Evolutionary conservation across 2,797 vertebrate genomes (phyloP).

Genomic region (Momotus momota): DNA sequence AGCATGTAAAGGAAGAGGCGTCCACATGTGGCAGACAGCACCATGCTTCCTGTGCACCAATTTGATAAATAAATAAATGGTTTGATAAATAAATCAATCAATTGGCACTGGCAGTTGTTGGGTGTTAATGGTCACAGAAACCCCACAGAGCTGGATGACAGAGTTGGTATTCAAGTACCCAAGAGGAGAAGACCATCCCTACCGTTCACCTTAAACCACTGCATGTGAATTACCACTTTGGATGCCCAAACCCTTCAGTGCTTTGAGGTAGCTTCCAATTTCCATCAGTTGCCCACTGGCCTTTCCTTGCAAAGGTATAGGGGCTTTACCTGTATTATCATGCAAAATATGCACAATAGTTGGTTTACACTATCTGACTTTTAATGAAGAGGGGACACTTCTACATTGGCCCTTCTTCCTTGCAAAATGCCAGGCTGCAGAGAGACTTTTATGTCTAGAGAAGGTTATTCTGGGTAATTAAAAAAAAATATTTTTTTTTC

Average conservation of each 20-base stretch:
- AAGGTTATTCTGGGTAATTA: neutral
- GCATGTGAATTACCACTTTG: neutral
- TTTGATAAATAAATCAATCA: neutral
- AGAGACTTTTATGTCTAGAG: neutral
- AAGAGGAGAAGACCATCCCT: neutral
- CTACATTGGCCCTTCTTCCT: neutral
- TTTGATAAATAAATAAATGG: neutral
- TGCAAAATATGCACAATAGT: neutral
- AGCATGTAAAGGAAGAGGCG: neutral
- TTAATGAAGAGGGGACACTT: neutral
- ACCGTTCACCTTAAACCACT: neutral
- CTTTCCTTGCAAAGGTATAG: neutral
- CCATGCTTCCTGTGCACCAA: accelerated
- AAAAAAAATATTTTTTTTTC: neutral
- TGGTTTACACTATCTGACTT: neutral
- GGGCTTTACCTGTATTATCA: neutral
- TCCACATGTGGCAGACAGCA: neutral
- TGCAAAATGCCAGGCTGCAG: neutral
- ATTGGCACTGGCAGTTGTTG: neutral
- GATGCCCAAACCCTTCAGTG: neutral
- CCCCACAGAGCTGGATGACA: neutral
- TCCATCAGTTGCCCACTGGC: neutral
- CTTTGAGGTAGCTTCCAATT: neutral
- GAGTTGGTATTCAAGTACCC: neutral
- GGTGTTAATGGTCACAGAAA: neutral